Base-by-base conservation (phyloP, 1,140 invertebrate genomes). In the Diplogasteroides magnus region DNA sequence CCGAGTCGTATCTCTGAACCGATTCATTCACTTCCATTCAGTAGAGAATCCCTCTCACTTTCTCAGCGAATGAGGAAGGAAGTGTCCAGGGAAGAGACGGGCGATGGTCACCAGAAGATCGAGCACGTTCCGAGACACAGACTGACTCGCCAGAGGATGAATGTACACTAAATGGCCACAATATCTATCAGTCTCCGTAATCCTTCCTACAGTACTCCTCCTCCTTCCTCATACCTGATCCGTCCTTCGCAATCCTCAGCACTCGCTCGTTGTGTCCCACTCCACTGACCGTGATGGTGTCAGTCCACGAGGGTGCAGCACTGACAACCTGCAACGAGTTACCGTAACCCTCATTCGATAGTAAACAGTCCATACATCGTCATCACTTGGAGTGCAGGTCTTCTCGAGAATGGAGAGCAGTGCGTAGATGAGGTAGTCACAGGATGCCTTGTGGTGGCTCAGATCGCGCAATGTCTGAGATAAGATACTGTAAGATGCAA, bases 101-200 rank as follows among this genome's bases (percentile, higher is more conserved):
- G 73, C 73, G 56, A 74, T 74, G 27, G 32, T 72, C 3, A 60
- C 29, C 25, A 74, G 60, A 59, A 64, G 55, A 23, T 74, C 73
- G 13, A 72, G 57, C 13, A 74, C 62, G 26, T 67, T 67, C 19
- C 48, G 57, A 29, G 64, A 67, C 61, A 72, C 59, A 11, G 64
- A 29, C 25, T 31, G 14, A 31, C 64, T 15, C 19, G 63, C 14
- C 64, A 72, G 23, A 27, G 70, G 61, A 55, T 72, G 61, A 48
- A 72, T 65, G 14, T 29, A 72, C n/a, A 72, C 56, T 61, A 37
- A 67, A 62, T n/a, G n/a, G n/a, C n/a, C n/a, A n/a, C n/a, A n/a
- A n/a, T n/a, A n/a, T n/a, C n/a, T n/a, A n/a, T n/a, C n/a, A n/a
- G n/a, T n/a, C n/a, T n/a, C n/a, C n/a, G n/a, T n/a, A n/a, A n/a